Evolutionary conservation across 2,888 invertebrate species (phyloP).

Genomic region (Halocaridina rubra): DNA sequence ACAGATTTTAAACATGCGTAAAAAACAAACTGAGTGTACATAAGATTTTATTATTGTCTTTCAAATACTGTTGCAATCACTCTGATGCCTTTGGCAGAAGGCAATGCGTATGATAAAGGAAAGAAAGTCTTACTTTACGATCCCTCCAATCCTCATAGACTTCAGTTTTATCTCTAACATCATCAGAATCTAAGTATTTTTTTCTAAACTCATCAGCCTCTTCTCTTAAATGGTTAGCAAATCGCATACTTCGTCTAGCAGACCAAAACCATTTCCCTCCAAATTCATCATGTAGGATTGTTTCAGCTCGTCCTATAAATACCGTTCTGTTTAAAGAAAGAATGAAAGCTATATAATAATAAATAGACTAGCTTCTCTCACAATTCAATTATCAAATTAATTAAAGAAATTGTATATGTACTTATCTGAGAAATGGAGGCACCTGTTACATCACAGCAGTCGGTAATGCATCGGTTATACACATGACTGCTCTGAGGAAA

Average conservation of each 20-base stretch:
- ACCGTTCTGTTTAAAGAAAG: slow-evolving; percentile 16
- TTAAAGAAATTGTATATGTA: not conserved
- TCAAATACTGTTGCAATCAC: no score
- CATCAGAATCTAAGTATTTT: slow-evolving; percentile 75
- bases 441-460: no score
- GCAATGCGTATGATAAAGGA: no score
- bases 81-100: no score
- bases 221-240: slow-evolving; percentile 76
- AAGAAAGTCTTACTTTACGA: slow-evolving; percentile 72
- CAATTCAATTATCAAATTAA: not conserved
- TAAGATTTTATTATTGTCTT: no score
- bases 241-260: slow-evolving; percentile 91
- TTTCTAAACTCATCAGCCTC: slow-evolving; percentile 79
- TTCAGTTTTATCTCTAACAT: slow-evolving; percentile 73
- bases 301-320: slow-evolving; percentile 83
- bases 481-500: no score
- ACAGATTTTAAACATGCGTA: no score
- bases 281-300: slow-evolving; percentile 87
- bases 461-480: no score
- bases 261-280: slow-evolving; percentile 87
- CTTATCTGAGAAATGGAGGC: no score
- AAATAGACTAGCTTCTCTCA: no score
- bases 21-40: no score
- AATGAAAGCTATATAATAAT: no score
- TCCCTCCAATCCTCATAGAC: slow-evolving; percentile 75